These are phyloP conservation scores for Danio rerio DNA, from an alignment of 2,113 vertebrate species.

Conservation along the genomic window DNA sequence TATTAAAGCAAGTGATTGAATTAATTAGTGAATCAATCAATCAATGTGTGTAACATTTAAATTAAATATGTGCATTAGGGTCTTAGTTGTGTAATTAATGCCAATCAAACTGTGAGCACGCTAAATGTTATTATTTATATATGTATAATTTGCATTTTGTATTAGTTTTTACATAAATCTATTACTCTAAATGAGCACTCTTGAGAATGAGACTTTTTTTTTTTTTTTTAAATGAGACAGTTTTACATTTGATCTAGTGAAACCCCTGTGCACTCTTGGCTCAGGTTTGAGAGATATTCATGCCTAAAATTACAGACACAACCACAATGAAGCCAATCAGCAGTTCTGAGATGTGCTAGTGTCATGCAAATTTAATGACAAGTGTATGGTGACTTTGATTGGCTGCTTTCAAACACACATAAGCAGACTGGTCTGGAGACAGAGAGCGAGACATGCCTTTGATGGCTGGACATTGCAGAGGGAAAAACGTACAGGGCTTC, in stretches of 20 bases:
- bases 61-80: too few relatives aligned
- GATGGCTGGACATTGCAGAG: slow-evolving; percentile 33
- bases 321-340: slow-evolving; percentile 74
- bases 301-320: slow-evolving; percentile 32
- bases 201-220: too few relatives aligned
- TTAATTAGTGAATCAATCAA: too few relatives aligned
- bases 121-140: too few relatives aligned
- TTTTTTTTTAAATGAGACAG: too few relatives aligned
- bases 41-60: too few relatives aligned
- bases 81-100: too few relatives aligned
- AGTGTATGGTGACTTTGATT: slow-evolving; percentile 49
- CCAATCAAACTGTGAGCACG: neutral
- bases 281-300: neutral
- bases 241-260: neutral
- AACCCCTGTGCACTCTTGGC: neutral
- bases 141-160: too few relatives aligned
- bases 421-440: neutral
- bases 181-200: too few relatives aligned
- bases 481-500: slow-evolving; percentile 1
- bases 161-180: too few relatives aligned
- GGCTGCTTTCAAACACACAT: slow-evolving; percentile 12
- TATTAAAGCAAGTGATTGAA: too few relatives aligned
- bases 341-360: slow-evolving; percentile 61
- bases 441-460: neutral
- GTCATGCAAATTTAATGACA: slow-evolving; percentile 71